phyloP scores from a whole-genome alignment of 1,140 invertebrate species.

The Delia radicum region DNA sequence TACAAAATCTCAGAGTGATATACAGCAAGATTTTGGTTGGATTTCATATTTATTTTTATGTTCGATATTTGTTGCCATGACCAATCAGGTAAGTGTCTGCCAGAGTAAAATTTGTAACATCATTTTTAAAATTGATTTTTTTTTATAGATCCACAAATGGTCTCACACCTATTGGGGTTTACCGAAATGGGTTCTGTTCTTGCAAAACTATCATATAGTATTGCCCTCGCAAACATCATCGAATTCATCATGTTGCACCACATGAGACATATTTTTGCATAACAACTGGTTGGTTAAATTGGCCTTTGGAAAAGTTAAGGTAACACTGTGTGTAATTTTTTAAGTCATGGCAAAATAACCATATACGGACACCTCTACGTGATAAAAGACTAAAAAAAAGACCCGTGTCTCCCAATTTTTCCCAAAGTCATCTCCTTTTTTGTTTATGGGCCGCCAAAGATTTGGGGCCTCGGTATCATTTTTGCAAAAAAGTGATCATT shows the following conservation, averaged over 20 bases:
- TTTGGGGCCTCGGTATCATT: too few species aligned
- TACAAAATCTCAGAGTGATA: conserved; percentile 66
- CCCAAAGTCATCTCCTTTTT: too few species aligned
- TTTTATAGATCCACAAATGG: conserved; percentile 98
- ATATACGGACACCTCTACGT: too few species aligned
- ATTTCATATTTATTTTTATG: conserved; percentile 89
- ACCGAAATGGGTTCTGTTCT: conserved; percentile 82
- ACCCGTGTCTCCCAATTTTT: too few species aligned
- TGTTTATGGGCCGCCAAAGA: too few species aligned
- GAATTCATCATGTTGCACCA: conserved; percentile 95
- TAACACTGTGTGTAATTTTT: too few species aligned
- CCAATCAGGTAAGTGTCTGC: conserved; percentile 84
- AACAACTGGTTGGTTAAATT: conserved; percentile 98
- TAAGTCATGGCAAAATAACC: too few species aligned
- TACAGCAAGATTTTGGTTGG: conserved; percentile 80
- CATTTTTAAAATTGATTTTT: too few species aligned
- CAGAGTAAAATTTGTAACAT: background rate
- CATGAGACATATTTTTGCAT: conserved; percentile 99
- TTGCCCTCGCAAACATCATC: conserved; percentile 91
- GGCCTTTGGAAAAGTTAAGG: conserved; percentile 83
- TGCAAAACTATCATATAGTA: conserved; percentile 91
- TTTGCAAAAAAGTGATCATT: too few species aligned
- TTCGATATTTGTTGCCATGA: conserved; percentile 90
- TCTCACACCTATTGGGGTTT: conserved; percentile 97
- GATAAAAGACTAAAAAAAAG: too few species aligned